These are phyloP conservation scores for Poeciliopsis presidionis DNA, from an alignment of 2,797 vertebrate genomes.

Conservation along the genomic window DNA sequence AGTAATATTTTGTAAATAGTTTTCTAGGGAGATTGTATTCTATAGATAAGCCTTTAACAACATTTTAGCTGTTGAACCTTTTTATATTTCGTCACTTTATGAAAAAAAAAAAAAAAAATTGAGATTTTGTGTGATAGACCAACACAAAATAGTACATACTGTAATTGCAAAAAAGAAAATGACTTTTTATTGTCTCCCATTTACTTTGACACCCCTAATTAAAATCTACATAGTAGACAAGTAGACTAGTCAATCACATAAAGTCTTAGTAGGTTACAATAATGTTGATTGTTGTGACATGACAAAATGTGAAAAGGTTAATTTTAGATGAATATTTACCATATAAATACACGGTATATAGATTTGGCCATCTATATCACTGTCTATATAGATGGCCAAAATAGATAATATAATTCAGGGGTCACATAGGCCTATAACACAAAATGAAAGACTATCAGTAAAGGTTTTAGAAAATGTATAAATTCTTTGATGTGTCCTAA, in stretches of 20 bases:
- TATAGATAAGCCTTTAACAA: neutral
- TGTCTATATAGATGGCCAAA: neutral
- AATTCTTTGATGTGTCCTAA: neutral
- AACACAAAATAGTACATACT: neutral
- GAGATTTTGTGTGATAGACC: neutral
- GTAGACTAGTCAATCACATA: neutral
- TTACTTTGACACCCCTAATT: neutral
- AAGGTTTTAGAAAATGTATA: neutral
- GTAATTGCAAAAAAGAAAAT: neutral
- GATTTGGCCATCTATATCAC: too few species aligned
- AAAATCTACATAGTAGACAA: neutral
- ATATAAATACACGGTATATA: too few species aligned
- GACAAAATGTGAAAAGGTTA: neutral
- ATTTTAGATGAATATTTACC: neutral
- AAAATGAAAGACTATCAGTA: neutral
- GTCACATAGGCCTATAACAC: neutral
- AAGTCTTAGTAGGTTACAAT: neutral
- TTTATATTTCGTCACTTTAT: neutral
- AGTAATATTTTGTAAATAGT: neutral
- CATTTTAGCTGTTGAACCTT: neutral
- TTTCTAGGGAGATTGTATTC: neutral
- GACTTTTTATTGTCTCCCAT: neutral
- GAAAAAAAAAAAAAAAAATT: neutral
- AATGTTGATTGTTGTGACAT: neutral
- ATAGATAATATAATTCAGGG: neutral